Evolutionary conservation across 2,113 vertebrate genomes (phyloP).

Genomic region (Indri indri): DNA sequence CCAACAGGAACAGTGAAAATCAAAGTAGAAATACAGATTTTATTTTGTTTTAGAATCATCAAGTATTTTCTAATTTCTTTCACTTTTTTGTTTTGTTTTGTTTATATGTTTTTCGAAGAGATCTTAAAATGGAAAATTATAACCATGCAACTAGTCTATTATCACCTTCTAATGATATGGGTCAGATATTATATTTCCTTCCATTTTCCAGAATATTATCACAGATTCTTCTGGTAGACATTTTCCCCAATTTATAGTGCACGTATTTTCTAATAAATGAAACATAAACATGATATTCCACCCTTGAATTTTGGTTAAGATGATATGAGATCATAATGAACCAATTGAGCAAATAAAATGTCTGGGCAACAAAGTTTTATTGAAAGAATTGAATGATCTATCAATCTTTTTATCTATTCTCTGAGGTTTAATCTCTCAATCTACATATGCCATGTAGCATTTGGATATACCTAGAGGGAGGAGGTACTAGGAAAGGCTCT

Average conservation of each 20-base stretch:
- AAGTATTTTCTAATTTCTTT: background rate
- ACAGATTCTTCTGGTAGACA: background rate
- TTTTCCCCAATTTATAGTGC: background rate
- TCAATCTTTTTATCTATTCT: background rate
- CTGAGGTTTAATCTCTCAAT: background rate
- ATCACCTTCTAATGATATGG: background rate
- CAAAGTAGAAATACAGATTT: background rate
- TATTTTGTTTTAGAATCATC: background rate
- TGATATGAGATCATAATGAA: background rate
- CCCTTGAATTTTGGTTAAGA: background rate
- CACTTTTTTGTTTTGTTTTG: background rate
- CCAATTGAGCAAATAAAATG: background rate
- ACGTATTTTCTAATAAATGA: background rate
- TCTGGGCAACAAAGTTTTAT: background rate
- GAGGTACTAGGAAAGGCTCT: background rate
- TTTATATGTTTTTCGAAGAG: background rate
- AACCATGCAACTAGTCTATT: background rate
- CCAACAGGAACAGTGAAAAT: background rate
- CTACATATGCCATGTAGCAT: background rate
- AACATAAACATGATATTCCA: background rate
- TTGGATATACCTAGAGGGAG: background rate
- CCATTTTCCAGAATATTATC: background rate
- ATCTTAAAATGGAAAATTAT: conserved; percentile 1
- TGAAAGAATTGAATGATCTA: background rate
- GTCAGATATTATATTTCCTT: background rate